A percentile compares a stretch with the other conserved stretches of the same genome.
These are phyloP conservation scores for Oryzias javanicus DNA, from an alignment of 2,113 vertebrate genomes.

Conservation along the genomic window DNA sequence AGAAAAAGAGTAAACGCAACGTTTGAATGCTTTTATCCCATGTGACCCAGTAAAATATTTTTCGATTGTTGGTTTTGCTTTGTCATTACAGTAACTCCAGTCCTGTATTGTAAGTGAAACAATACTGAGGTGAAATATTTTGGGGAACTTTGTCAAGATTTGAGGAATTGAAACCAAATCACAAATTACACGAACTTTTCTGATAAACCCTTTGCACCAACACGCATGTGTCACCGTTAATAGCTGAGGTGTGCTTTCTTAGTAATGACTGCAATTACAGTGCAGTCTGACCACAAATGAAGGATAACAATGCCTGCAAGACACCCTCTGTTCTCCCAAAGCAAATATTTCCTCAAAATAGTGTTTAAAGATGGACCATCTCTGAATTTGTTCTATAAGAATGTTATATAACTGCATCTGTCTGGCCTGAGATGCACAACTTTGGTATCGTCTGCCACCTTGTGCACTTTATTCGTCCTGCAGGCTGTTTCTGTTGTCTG, in stretches of 20 bases:
- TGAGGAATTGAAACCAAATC: constrained; percentile 58
- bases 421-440: background rate
- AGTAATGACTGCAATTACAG: constrained; percentile 32
- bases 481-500: constrained; percentile 13
- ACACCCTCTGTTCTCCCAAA: constrained; percentile 3
- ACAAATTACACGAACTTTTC: constrained; percentile 31
- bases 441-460: constrained; percentile 62
- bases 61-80: background rate
- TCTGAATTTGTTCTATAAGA: constrained; percentile 10
- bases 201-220: constrained; percentile 3
- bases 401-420: background rate
- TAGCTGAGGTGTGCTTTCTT: constrained; percentile 13
- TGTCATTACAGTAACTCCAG: constrained; percentile 1
- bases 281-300: constrained; percentile 8
- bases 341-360: background rate
- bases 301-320: constrained; percentile 8
- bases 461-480: constrained; percentile 44
- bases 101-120: constrained; percentile 12
- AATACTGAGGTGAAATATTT: constrained; percentile 12
- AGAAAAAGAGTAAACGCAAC: background rate
- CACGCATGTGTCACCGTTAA: constrained; percentile 27
- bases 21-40: background rate
- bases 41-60: background rate
- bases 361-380: background rate
- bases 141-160: constrained; percentile 47